Conservation (phyloP, 2,113 vertebrate species). For the Spermophilus dauricus region DNA sequence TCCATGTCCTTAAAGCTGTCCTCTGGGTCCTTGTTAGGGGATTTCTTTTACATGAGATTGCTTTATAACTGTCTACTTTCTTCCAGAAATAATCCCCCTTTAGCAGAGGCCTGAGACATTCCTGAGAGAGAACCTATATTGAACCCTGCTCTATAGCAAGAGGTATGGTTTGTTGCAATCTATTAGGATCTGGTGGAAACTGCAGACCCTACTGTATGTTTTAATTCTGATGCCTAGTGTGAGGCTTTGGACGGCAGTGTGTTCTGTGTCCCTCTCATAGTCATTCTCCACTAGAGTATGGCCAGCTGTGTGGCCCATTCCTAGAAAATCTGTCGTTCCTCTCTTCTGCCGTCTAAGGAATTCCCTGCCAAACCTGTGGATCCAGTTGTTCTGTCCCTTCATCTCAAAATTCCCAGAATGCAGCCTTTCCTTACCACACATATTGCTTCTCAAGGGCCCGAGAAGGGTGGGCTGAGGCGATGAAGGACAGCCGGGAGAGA, state of each 20-base stretch:
- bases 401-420: neutral
- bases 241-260: neutral
- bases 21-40: conserved; percentile 9
- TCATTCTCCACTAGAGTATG: fast-evolving
- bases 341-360: neutral
- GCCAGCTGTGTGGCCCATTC: fast-evolving
- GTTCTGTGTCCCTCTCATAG: too few species aligned
- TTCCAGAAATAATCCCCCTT: conserved; percentile 11
- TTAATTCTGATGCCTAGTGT: conserved; percentile 3
- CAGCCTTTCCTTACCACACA: neutral
- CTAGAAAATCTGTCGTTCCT: neutral
- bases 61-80: neutral
- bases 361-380: neutral
- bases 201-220: neutral
- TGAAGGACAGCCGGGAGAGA: neutral
- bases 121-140: neutral
- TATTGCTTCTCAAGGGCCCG: neutral
- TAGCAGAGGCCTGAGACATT: neutral
- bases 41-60: neutral
- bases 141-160: neutral
- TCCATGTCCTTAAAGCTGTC: conserved; percentile 1
- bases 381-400: neutral
- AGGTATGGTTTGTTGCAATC: neutral
- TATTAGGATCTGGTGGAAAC: neutral
- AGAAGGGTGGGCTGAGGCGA: neutral